Base-by-base conservation (phyloP, 2,888 invertebrate species). In the Eupithecia tripunctaria region DNA sequence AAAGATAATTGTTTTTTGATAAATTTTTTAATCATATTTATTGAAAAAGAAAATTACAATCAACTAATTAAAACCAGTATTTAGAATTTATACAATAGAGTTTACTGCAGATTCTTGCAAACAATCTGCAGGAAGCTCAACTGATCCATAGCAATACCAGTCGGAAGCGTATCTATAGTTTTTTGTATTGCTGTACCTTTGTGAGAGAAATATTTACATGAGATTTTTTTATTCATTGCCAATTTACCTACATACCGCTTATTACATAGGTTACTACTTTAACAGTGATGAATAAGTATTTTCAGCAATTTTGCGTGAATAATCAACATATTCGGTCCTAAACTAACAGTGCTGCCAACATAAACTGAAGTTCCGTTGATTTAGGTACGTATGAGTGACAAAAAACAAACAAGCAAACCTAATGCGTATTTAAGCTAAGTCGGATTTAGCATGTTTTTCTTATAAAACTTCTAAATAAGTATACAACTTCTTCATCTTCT, bases 281-380 rank as follows among this genome's bases (percentile, higher is more conserved):
- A 29, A 29, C 18, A 10, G 12, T 15, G 59, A 60, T 2, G 8
- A 29, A 60, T 18, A 29, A 60, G 2, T 38, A 6, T 36, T 41
- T 64, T 14, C 21, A 41, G 38, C 15, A 38, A 21, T 1, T 41
- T 12, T 41, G 38, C 25, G 14, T 18, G 15, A 41, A 64, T 41
- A 10, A 64, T 21, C 32, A 12, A 63, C 32, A 4, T 36, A 63
- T 36, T 64, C 64, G 38, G 41, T 36, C 64, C 80, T 80, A 79
- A 79, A 72, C 72, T 71, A 80, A 79, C 79, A 80, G 38, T 62
- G 62, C 72, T 56, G 60, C 72, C 65, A 78, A 75, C 68, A 72
- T 72, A 70, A 73, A 76, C 73, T 67, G 56, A 25, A 36, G 64
- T 64, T 29, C 25, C 68, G 56, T 70, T 38, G 36, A 14, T 70